phyloP scores from a whole-genome alignment of 2,888 invertebrate species.

The Lithophane semibrunnea region DNA sequence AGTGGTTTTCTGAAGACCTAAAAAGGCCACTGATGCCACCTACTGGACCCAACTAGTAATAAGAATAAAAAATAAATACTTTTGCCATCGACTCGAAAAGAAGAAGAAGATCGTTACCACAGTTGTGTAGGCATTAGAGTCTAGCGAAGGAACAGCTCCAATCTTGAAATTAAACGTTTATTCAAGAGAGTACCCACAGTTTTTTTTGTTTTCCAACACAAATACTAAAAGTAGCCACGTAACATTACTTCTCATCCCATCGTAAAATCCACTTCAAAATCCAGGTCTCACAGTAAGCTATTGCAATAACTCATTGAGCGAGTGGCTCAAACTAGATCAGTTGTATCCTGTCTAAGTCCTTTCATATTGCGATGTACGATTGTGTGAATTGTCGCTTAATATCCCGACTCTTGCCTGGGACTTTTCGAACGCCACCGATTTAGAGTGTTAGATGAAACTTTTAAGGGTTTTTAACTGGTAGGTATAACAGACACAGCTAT shows the following conservation, averaged over 20 bases:
- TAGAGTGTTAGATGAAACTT: conserved; percentile 47
- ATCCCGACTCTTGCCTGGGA: conserved; percentile 66
- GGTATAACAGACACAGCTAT: neutral
- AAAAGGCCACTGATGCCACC: too few species aligned
- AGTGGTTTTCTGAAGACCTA: too few species aligned
- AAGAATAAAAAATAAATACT: too few species aligned
- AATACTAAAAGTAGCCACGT: neutral
- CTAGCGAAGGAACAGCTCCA: too few species aligned
- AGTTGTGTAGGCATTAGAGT: too few species aligned
- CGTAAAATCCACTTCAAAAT: conserved; percentile 34
- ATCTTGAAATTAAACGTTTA: too few species aligned
- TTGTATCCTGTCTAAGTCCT: conserved; percentile 64
- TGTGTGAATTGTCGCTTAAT: conserved; percentile 72
- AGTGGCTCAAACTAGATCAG: conserved; percentile 60
- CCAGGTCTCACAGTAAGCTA: conserved; percentile 52
- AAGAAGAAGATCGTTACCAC: too few species aligned
- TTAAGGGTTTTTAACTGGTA: neutral
- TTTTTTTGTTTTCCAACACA: neutral
- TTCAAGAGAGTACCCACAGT: too few species aligned
- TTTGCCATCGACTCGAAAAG: too few species aligned
- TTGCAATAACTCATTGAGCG: conserved; percentile 66
- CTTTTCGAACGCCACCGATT: conserved; percentile 58
- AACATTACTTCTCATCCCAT: conserved; percentile 2
- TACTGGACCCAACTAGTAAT: too few species aligned
- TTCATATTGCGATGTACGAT: conserved; percentile 74